Percentiles rank a stretch among this genome's conserved stretches.
Evolutionary conservation across 2,888 invertebrate genomes (phyloP).

Genomic region (Dryobota labecula): DNA sequence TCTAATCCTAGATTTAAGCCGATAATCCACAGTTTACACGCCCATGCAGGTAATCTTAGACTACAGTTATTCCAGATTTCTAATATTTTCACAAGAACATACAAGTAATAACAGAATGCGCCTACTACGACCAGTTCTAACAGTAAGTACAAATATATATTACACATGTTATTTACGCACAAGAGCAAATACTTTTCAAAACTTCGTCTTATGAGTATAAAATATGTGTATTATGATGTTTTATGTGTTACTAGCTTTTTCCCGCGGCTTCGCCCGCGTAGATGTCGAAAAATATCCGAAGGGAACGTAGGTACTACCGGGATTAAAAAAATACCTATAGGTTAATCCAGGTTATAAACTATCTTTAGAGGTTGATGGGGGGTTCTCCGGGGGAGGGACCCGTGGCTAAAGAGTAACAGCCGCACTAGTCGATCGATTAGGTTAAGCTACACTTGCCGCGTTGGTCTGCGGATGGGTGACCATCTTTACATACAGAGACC

Average conservation of each 20-base stretch:
- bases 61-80: slow-evolving; percentile 32
- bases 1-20: slow-evolving; percentile 5
- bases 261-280: too few relatives aligned
- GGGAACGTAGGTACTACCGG: too few relatives aligned
- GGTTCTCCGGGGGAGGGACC: too few relatives aligned
- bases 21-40: slow-evolving; percentile 14
- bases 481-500: too few relatives aligned
- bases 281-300: too few relatives aligned
- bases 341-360: too few relatives aligned
- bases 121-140: slow-evolving; percentile 33
- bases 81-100: slow-evolving; percentile 34
- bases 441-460: too few relatives aligned
- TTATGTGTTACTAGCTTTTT: slow-evolving; percentile 43
- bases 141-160: slow-evolving; percentile 46
- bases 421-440: too few relatives aligned
- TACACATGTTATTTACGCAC: slow-evolving; percentile 41
- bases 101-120: slow-evolving; percentile 16
- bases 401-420: too few relatives aligned
- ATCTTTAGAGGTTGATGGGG: too few relatives aligned
- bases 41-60: slow-evolving; percentile 17
- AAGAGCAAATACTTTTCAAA: slow-evolving; percentile 37
- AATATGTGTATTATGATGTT: slow-evolving; percentile 27
- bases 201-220: slow-evolving; percentile 31
- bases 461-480: too few relatives aligned
- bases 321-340: too few relatives aligned